A percentile compares a stretch with the other conserved stretches of the same genome.
phyloP scores from a whole-genome alignment of 2,797 vertebrate genomes.

The Bovichtus variegatus region DNA sequence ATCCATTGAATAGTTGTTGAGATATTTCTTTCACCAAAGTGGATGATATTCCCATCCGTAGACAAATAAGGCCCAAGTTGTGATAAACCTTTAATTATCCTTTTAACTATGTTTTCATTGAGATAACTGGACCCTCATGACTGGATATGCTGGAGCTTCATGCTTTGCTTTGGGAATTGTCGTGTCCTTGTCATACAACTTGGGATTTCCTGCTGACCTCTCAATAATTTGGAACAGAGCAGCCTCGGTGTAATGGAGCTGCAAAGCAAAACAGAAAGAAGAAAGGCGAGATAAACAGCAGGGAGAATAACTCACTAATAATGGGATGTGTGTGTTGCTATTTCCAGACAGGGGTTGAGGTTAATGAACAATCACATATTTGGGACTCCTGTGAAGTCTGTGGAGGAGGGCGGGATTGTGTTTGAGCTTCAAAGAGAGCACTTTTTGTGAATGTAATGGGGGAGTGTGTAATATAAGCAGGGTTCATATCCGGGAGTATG shows the following conservation, averaged over 20 bases:
- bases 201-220: background rate
- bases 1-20: background rate
- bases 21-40: background rate
- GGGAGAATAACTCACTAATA: slow-evolving; percentile 40
- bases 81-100: background rate
- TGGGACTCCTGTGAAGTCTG: slow-evolving; percentile 55
- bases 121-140: no score
- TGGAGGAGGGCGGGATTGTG: background rate
- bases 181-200: background rate
- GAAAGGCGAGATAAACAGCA: slow-evolving; percentile 22
- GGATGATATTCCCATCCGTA: background rate
- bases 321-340: slow-evolving; percentile 45
- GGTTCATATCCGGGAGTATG: background rate
- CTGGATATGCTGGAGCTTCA: background rate
- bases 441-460: slow-evolving; percentile 19
- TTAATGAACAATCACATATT: slow-evolving; percentile 82
- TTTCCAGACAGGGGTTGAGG: slow-evolving; percentile 73
- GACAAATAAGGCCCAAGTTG: no score
- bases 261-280: background rate
- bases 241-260: background rate
- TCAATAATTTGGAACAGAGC: background rate
- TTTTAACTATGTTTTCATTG: background rate
- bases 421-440: slow-evolving; percentile 37
- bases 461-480: slow-evolving; percentile 30
- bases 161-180: background rate